A percentile compares a stretch with the other conserved stretches of the same genome.
These are phyloP conservation scores for Noctua pronuba DNA, from an alignment of 2,888 invertebrate genomes.

Conservation along the genomic window DNA sequence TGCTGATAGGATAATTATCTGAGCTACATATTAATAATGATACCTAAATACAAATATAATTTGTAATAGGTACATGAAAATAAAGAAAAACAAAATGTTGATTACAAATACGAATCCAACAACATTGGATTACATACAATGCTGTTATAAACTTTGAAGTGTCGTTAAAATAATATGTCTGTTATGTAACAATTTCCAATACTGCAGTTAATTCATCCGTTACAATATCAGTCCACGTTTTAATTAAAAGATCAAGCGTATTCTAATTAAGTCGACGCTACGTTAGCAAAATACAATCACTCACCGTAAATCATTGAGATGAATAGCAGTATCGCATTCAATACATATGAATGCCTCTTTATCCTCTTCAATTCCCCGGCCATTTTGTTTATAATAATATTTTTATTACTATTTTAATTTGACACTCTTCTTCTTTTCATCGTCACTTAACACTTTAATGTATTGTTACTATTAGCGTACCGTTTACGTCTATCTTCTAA, in stretches of 20 bases:
- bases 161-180: conserved; percentile 3
- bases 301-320: conserved; percentile 88
- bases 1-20: not conserved
- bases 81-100: not conserved
- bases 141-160: conserved; percentile 6
- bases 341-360: conserved; percentile 83
- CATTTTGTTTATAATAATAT: conserved; percentile 78
- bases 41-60: not conserved
- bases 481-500: conserved; percentile 69
- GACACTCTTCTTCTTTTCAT: conserved; percentile 84
- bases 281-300: conserved; percentile 73
- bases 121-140: not conserved
- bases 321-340: conserved; percentile 85
- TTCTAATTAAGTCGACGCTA: conserved; percentile 68
- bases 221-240: conserved; percentile 46
- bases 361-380: conserved; percentile 81
- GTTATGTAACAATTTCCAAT: conserved; percentile 45
- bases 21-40: not conserved
- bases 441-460: conserved; percentile 79
- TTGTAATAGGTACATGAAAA: not conserved
- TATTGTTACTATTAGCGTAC: conserved; percentile 68
- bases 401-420: conserved; percentile 75
- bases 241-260: conserved; percentile 60
- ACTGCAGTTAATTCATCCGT: conserved; percentile 30
- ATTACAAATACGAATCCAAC: not conserved